Base-by-base conservation (phyloP, 2,113 vertebrate genomes). In the Ictidomys tridecemlineatus region DNA sequence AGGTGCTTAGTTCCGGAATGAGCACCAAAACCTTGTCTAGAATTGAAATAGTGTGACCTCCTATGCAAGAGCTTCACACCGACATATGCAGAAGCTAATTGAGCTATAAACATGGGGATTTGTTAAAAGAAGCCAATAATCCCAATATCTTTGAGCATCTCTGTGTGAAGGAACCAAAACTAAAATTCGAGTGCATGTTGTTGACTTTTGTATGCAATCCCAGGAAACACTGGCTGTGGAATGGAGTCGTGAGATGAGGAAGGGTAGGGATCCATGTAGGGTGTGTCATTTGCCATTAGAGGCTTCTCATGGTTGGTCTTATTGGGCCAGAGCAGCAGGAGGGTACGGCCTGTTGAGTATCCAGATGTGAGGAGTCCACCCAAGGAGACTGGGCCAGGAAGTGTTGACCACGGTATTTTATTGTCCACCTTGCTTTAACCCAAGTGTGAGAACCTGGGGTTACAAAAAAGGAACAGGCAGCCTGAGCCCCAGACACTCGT, bases 81-180 rank as follows among this genome's bases (percentile, higher is more conserved):
- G 89, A 85, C 84, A 97, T 91, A 93, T 72, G 42, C 85, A 91
- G 39, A 82, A 88, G 80, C 12, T 88, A 89, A 70, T 24, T 86
- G 85, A 91, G 77, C 73, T 93, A 17, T 89, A 93, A 96, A 85
- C 61, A 30, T 3, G 13, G 65, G 58, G 93, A 93, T 95, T 97
- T 89, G 89, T 86, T 93, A 83, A 32, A 95, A 93, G 93, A 91
- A 94, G 53, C 63, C 32, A 37, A n/a, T 24, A 83, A 96, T 85
- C 78, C 24, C 74, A 51, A 1, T 12, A 73, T 70, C 91, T 93
- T 91, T 85, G 82, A 26, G 82, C 83, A 83, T 96, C 65, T 96
- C 78, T 86, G 82, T 85, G 58, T 85, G 51, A 48, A 96, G 61
- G 22, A 85, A 91, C 73, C 48, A 61, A 89, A 73, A 74, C 1